Conservation (phyloP, 2,113 vertebrate genomes). For the Mirounga angustirostris region DNA sequence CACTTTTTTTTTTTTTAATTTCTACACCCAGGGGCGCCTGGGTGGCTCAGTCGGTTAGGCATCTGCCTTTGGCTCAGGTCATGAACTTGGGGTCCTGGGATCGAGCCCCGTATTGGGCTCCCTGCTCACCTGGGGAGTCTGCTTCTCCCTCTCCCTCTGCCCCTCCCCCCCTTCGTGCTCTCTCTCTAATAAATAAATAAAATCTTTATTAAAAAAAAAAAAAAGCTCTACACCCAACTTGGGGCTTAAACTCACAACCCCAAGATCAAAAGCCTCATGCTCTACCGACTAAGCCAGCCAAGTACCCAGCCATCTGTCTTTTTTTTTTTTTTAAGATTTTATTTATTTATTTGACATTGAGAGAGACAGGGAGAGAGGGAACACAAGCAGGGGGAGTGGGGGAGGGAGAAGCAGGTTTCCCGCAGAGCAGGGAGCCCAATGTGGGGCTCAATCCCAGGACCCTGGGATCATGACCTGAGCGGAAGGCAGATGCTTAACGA, state of each 20-base stretch:
- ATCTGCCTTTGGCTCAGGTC: not conserved
- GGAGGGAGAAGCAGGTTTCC: too few species aligned
- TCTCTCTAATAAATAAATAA: not conserved
- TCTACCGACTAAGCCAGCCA: not conserved
- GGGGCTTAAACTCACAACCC: not conserved
- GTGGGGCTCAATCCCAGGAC: too few species aligned
- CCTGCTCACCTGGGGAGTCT: not conserved
- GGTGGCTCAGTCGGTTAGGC: not conserved
- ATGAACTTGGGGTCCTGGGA: not conserved
- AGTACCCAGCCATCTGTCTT: too few species aligned
- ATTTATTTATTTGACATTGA: too few species aligned
- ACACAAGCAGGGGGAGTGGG: too few species aligned
- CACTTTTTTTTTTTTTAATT: not conserved
- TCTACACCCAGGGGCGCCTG: not conserved
- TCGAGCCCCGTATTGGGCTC: not conserved
- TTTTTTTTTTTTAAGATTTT: too few species aligned
- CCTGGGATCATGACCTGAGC: too few species aligned
- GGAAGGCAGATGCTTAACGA: too few species aligned
- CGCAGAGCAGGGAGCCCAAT: too few species aligned
- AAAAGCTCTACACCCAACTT: not conserved
- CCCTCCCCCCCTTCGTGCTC: not conserved
- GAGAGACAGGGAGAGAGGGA: too few species aligned
- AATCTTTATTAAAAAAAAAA: not conserved
- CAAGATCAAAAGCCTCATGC: not conserved
- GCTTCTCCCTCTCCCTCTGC: not conserved